A percentile compares a stretch with the other conserved stretches of the same genome.
These are phyloP conservation scores for Melinaea marsaeus DNA, from an alignment of 2,888 invertebrate genomes.

Conservation along the genomic window DNA sequence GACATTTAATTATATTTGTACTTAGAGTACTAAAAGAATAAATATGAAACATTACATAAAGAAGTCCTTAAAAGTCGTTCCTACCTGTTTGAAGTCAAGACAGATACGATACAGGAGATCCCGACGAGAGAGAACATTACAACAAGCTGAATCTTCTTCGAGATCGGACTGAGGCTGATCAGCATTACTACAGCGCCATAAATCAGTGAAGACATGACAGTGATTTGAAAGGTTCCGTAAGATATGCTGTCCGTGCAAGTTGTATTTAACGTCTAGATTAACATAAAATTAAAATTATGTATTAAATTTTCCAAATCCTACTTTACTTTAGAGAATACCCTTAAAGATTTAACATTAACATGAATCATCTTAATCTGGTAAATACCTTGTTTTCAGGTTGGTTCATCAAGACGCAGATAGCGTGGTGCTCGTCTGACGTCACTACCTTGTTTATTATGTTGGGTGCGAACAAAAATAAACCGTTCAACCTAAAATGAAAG, in stretches of 20 bases:
- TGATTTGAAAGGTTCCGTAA: conserved; percentile 54
- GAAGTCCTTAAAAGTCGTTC: background rate
- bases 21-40: background rate
- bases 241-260: conserved; percentile 58
- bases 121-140: conserved; percentile 53
- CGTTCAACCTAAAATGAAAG: conserved; percentile 53
- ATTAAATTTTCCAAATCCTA: too few relatives aligned
- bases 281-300: too few relatives aligned
- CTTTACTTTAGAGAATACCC: too few relatives aligned
- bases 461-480: conserved; percentile 60
- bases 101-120: conserved; percentile 50
- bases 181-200: conserved; percentile 53
- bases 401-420: conserved; percentile 53
- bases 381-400: conserved; percentile 48
- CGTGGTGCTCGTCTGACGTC: conserved; percentile 42
- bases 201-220: conserved; percentile 56
- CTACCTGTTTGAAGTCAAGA: conserved; percentile 53
- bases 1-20: too few relatives aligned
- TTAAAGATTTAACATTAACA: too few relatives aligned
- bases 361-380: background rate
- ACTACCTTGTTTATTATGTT: conserved; percentile 64
- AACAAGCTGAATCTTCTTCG: conserved; percentile 57
- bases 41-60: background rate
- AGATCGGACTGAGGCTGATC: conserved; percentile 52
- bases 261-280: conserved; percentile 40